phyloP scores from a whole-genome alignment of 2,113 vertebrate genomes.

The Corydoras maculifer region DNA sequence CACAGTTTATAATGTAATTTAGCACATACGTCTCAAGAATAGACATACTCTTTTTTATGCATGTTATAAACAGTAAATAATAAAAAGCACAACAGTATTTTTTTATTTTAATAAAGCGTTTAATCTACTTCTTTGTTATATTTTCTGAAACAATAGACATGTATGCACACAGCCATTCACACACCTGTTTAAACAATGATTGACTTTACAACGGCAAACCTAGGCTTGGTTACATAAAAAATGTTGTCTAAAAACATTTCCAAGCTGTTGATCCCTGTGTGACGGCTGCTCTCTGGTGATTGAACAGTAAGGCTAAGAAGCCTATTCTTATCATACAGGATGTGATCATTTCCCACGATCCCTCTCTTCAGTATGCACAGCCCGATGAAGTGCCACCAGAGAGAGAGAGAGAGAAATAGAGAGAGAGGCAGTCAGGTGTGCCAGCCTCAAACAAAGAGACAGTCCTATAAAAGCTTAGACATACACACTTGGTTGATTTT shows the following conservation, averaged over 20 bases:
- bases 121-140: slow-evolving; percentile 1
- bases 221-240: slow-evolving; percentile 53
- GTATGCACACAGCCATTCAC: slow-evolving; percentile 44
- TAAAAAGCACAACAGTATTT: too few relatives aligned
- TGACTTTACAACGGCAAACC: slow-evolving; percentile 59
- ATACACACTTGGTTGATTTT: slow-evolving; percentile 7
- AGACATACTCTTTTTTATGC: too few relatives aligned
- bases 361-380: slow-evolving; percentile 20
- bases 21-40: too few relatives aligned
- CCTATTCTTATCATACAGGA: slow-evolving; percentile 72
- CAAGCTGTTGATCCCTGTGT: slow-evolving; percentile 59
- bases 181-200: slow-evolving; percentile 77
- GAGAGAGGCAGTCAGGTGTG: slow-evolving; percentile 24
- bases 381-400: slow-evolving; percentile 19
- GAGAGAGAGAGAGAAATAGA: slow-evolving; percentile 16
- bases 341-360: slow-evolving; percentile 52
- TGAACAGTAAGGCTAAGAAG: slow-evolving; percentile 49
- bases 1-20: too few relatives aligned
- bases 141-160: slow-evolving; percentile 25
- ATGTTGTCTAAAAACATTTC: slow-evolving; percentile 58
- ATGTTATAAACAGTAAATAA: too few relatives aligned
- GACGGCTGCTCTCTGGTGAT: slow-evolving; percentile 50
- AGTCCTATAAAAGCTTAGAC: slow-evolving; percentile 4
- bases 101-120: slow-evolving; percentile 11
- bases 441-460: slow-evolving; percentile 30